Evolutionary conservation across 2,888 invertebrate species (phyloP), one percentile per base, ranked within the genome.

Genomic region (Tinea pellionella): DNA sequence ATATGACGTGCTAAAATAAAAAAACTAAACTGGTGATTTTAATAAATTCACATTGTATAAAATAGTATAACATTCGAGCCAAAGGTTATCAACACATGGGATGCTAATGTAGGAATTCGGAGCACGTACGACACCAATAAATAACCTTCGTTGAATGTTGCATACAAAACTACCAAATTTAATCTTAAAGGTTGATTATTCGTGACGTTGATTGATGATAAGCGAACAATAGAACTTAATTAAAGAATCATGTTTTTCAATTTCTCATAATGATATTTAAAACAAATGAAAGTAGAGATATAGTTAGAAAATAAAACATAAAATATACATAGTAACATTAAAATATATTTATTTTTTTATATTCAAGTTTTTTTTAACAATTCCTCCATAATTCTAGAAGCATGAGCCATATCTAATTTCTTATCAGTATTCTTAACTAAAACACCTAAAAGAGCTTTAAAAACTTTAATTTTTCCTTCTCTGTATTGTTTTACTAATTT

Each of bases 391-490:
- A 90, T 89, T 67, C 83, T 77, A 60, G 89, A 79, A 63, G 89
- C 91, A 68, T 88, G 68, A 62, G 84, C 81, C 93, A 94, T 94
- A 72, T 95, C 91, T 42, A 92, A 90, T 71, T 89, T 89, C 68
- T 90, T 86, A 15, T 90, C 75, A 53, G 91, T 90, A 63, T 81
- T 79, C 68, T 89, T 89, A 60, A 86, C 87, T 59, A 93, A 80
- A 69, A 89, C 80, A 12, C 91, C 91, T 62, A 91, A 72, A 62
- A 95, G 86, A 30, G 91, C 90, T 68, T 89, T 90, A 56, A 93
- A 89, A 8, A 91, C 89, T 80, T 93, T 93, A 0, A 73, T 75
- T 78, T 94, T 94, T 4, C 95, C 95, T 9, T 78, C 80, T 72
- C 89, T 90, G 70, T 92, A 94, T 65, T 90, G 87, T 63, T 88